These are phyloP conservation scores for Tretioscincus oriximinensis DNA, from an alignment of 2,113 vertebrate species.

Conservation along the genomic window DNA sequence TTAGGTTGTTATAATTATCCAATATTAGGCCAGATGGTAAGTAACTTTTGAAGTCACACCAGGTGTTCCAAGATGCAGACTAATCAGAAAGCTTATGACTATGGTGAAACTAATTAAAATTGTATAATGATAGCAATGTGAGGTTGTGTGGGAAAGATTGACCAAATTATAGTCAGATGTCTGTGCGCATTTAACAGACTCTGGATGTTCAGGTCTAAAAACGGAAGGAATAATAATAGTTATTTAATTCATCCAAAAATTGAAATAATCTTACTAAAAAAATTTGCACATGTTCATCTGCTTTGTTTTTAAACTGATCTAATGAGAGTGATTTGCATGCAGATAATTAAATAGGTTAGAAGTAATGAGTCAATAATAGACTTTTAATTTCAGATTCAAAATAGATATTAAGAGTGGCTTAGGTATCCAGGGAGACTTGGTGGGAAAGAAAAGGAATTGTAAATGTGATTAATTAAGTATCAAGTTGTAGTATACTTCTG, in stretches of 20 bases:
- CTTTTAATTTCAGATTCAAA: conserved; percentile 15
- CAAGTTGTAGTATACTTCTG: not conserved
- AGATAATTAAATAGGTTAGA: conserved; percentile 37
- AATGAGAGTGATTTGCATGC: conserved; percentile 30
- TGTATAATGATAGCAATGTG: conserved; percentile 44
- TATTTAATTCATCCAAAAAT: conserved; percentile 42
- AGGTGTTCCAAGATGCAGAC: conserved; percentile 72
- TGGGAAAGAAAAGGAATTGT: not conserved
- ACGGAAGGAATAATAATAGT: conserved; percentile 54
- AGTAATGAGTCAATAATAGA: conserved; percentile 53
- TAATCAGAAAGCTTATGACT: conserved; percentile 74
- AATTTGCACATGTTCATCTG: conserved; percentile 23
- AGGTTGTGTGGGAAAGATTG: conserved; percentile 36
- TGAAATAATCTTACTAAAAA: conserved; percentile 32
- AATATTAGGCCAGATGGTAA: conserved; percentile 75
- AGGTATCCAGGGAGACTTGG: not conserved
- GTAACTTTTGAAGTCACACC: conserved; percentile 71
- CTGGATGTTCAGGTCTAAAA: conserved; percentile 29
- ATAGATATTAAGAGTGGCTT: not conserved
- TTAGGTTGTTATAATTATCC: conserved; percentile 73
- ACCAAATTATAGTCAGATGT: conserved; percentile 48
- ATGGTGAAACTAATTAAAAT: conserved; percentile 72
- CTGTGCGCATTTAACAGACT: conserved; percentile 31
- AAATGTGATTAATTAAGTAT: not conserved
- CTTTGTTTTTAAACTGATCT: conserved; percentile 20